Conservation (phyloP, 2,888 invertebrate species). For the Lepidonotus clava region DNA sequence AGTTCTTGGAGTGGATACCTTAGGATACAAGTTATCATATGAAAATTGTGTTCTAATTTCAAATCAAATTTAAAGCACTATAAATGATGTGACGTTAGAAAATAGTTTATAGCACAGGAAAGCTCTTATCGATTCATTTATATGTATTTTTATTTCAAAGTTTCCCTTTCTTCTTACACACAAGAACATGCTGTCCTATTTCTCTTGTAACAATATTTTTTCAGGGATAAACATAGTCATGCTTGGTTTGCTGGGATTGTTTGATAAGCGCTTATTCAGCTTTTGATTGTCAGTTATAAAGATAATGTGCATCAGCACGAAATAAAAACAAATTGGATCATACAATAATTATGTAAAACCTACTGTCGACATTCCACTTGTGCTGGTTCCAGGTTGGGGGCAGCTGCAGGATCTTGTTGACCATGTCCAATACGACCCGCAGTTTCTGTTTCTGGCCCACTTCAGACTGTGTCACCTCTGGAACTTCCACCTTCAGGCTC, state of each 20-base stretch:
- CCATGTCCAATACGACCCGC: slow-evolving; percentile 91
- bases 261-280: no score
- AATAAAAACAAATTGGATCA: not conserved
- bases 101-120: no score
- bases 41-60: no score
- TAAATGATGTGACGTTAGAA: no score
- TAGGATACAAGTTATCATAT: no score
- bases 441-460: slow-evolving; percentile 93
- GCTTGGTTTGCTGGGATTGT: not conserved
- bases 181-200: no score
- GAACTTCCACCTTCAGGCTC: slow-evolving; percentile 89
- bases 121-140: no score
- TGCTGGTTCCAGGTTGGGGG: slow-evolving; percentile 85
- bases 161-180: no score
- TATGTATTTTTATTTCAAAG: no score
- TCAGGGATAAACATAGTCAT: not conserved
- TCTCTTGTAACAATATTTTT: not conserved
- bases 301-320: not conserved
- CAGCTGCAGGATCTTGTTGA: slow-evolving; percentile 87
- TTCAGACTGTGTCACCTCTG: slow-evolving; percentile 99
- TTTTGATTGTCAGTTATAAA: no score
- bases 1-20: slow-evolving; percentile 94
- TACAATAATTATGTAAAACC: slow-evolving; percentile 60
- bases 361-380: slow-evolving; percentile 96
- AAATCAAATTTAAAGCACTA: no score